Percentiles rank a stretch among this genome's conserved stretches.
Conservation (phyloP, 2,888 invertebrate species). For the Rhagonycha lutea region DNA sequence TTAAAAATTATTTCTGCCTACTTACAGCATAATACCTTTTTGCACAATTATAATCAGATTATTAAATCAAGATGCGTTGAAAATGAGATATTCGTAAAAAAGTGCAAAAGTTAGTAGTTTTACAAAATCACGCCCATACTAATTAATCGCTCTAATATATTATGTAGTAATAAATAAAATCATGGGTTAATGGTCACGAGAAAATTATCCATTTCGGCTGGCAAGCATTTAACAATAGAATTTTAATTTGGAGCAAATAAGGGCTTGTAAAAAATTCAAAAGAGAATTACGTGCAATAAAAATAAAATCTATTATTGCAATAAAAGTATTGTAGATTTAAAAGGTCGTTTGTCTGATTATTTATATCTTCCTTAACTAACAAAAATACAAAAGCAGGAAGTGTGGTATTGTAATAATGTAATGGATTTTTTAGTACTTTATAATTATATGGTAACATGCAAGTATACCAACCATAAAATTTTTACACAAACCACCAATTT, state of each 20-base stretch:
- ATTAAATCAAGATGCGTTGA: neutral
- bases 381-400: slow-evolving; percentile 2
- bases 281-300: neutral
- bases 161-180: neutral
- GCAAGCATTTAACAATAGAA: neutral
- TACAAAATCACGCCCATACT: neutral
- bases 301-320: neutral
- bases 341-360: neutral
- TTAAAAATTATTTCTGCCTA: neutral
- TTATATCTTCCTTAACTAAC: slow-evolving; percentile 3
- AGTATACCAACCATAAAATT: slow-evolving; percentile 4
- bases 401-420: slow-evolving; percentile 2
- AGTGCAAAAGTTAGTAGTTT: neutral
- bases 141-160: neutral
- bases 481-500: slow-evolving; percentile 8
- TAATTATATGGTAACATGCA: slow-evolving; percentile 2
- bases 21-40: neutral
- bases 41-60: neutral
- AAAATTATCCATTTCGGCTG: neutral
- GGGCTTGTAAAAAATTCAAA: neutral
- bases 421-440: slow-evolving; percentile 5
- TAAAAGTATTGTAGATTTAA: neutral
- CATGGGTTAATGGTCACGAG: neutral
- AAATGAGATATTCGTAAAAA: neutral
- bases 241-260: neutral